A percentile compares a stretch with the other conserved stretches of the same genome.
Evolutionary conservation across 2,113 vertebrate species (phyloP).

Genomic region (Sclerurus mexicanus): DNA sequence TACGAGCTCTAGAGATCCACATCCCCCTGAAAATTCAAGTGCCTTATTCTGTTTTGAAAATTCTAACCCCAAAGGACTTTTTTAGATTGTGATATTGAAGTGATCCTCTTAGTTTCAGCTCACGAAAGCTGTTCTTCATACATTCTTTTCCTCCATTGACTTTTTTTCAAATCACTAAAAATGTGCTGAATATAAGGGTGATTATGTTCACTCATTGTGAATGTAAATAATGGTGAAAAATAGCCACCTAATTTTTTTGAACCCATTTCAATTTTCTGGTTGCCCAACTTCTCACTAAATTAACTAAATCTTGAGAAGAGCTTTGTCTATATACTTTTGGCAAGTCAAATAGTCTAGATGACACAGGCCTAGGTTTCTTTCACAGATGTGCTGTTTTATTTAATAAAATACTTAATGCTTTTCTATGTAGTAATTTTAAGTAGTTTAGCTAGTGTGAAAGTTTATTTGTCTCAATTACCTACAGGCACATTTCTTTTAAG

Average conservation of each 20-base stretch:
- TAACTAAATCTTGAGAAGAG: neutral
- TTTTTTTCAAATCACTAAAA: neutral
- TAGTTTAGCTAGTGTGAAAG: neutral
- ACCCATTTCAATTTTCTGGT: neutral
- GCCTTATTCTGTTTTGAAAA: neutral
- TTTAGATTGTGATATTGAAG: neutral
- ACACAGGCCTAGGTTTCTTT: neutral
- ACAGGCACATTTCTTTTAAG: neutral
- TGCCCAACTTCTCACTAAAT: neutral
- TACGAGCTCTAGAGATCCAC: neutral
- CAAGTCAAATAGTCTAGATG: neutral
- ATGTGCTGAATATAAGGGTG: neutral
- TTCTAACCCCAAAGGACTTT: neutral
- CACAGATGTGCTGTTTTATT: neutral
- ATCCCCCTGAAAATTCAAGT: neutral
- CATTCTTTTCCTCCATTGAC: rapidly evolving
- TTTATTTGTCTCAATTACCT: neutral
- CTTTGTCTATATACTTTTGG: neutral
- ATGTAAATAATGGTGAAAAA: neutral
- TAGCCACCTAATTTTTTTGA: neutral
- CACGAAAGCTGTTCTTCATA: neutral
- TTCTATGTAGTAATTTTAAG: neutral
- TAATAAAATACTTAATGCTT: neutral
- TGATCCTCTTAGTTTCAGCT: neutral
- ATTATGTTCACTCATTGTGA: neutral